These are phyloP conservation scores for Hyles vespertilio DNA, from an alignment of 1,140 invertebrate species.

Conservation along the genomic window DNA sequence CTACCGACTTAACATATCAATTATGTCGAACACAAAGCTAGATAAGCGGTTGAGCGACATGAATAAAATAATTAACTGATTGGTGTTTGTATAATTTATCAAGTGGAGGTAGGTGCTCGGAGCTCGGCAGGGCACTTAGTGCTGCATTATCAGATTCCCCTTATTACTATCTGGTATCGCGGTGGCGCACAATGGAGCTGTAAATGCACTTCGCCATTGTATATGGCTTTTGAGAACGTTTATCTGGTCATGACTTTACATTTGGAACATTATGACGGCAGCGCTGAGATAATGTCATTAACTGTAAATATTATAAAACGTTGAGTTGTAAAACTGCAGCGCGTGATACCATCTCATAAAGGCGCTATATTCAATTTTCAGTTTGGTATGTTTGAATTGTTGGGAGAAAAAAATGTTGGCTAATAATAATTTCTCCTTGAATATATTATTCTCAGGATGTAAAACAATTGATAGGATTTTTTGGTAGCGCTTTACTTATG, in stretches of 20 bases:
- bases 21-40: constrained; percentile 69
- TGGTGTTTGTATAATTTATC: constrained; percentile 74
- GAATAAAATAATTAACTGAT: constrained; percentile 75
- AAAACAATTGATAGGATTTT: too few species aligned
- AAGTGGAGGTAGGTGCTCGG: constrained; percentile 35
- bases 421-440: too few species aligned
- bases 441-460: too few species aligned
- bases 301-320: constrained; percentile 4
- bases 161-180: constrained; percentile 31
- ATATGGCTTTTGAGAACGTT: constrained; percentile 25
- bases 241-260: constrained; percentile 36
- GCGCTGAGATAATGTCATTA: constrained; percentile 17
- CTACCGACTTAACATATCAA: constrained; percentile 71
- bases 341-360: too few species aligned
- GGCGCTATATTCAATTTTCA: too few species aligned
- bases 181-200: constrained; percentile 42
- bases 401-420: too few species aligned
- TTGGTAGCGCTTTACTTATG: too few species aligned
- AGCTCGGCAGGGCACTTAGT: constrained; percentile 57
- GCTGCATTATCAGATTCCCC: constrained; percentile 49
- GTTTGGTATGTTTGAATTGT: too few species aligned
- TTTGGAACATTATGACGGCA: constrained; percentile 30
- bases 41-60: constrained; percentile 68
- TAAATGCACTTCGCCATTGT: constrained; percentile 54
- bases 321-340: background rate